Conservation (phyloP, 2,797 vertebrate genomes). For the Chloroceryle amazona region DNA sequence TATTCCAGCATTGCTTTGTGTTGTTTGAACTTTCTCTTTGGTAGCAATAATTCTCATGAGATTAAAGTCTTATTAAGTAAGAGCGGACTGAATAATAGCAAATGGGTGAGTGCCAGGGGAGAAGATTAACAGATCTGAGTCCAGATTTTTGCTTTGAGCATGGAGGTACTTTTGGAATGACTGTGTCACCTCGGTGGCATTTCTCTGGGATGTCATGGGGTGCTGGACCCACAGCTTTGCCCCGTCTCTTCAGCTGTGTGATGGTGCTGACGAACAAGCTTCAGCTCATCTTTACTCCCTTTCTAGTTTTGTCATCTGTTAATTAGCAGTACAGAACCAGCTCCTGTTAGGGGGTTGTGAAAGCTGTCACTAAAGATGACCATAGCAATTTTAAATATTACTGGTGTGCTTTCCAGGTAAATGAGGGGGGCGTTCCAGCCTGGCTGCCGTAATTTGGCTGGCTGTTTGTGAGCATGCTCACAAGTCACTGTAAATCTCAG, state of each 20-base stretch:
- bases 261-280: background rate
- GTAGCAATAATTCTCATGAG: background rate
- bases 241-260: accelerated
- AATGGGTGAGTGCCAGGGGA: background rate
- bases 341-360: background rate
- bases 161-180: background rate
- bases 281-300: background rate
- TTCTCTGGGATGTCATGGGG: accelerated
- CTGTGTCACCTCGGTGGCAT: background rate
- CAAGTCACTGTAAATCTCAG: background rate
- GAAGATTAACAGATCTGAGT: background rate
- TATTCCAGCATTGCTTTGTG: background rate
- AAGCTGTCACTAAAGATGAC: background rate
- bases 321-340: background rate
- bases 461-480: background rate
- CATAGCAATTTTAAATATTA: background rate
- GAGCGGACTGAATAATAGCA: background rate
- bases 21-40: background rate
- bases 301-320: background rate
- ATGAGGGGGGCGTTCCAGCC: background rate
- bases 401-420: background rate
- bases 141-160: background rate
- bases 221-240: accelerated
- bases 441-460: background rate
- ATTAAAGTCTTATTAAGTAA: background rate